phyloP scores from a whole-genome alignment of 2,797 vertebrate genomes.

The Typhlichthys subterraneus region DNA sequence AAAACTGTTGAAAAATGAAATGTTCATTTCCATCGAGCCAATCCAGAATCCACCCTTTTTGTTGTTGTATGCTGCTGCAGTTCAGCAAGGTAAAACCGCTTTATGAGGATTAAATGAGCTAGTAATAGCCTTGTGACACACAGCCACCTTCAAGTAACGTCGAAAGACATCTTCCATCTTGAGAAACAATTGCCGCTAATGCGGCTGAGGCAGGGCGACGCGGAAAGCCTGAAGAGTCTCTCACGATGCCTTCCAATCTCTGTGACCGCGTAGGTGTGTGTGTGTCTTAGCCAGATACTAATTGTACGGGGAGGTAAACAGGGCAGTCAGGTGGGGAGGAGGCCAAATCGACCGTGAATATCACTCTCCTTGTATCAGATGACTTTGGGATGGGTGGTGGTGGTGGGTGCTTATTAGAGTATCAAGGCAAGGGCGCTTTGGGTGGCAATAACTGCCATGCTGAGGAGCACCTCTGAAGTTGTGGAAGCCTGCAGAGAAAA shows the following conservation, averaged over 20 bases:
- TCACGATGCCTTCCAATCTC: slow-evolving; percentile 36
- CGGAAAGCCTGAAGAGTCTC: slow-evolving; percentile 7
- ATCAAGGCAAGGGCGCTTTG: slow-evolving; percentile 30
- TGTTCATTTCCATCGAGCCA: slow-evolving; percentile 62
- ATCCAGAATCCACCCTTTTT: slow-evolving; percentile 41
- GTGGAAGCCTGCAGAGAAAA: slow-evolving; percentile 33
- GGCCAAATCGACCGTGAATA: slow-evolving; percentile 81
- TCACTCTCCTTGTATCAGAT: slow-evolving; percentile 83
- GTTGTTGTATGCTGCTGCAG: slow-evolving; percentile 46
- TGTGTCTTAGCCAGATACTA: slow-evolving; percentile 74
- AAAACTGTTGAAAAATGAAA: slow-evolving; percentile 40
- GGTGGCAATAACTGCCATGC: slow-evolving; percentile 47
- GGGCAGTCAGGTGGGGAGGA: slow-evolving; percentile 77
- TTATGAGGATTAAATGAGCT: slow-evolving; percentile 67
- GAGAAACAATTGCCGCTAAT: slow-evolving; percentile 66
- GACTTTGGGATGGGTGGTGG: slow-evolving; percentile 64
- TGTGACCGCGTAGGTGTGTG: slow-evolving; percentile 33
- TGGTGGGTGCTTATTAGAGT: slow-evolving; percentile 73
- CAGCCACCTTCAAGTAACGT: slow-evolving; percentile 67
- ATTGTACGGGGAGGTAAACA: slow-evolving; percentile 83
- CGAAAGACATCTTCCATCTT: slow-evolving; percentile 75
- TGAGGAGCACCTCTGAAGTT: slow-evolving; percentile 30
- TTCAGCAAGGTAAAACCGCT: slow-evolving; percentile 47
- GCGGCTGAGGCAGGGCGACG: slow-evolving; percentile 4
- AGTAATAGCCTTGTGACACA: slow-evolving; percentile 58